These are phyloP conservation scores for Hylomyscus alleni DNA, from an alignment of 2,797 vertebrate genomes.

Conservation along the genomic window DNA sequence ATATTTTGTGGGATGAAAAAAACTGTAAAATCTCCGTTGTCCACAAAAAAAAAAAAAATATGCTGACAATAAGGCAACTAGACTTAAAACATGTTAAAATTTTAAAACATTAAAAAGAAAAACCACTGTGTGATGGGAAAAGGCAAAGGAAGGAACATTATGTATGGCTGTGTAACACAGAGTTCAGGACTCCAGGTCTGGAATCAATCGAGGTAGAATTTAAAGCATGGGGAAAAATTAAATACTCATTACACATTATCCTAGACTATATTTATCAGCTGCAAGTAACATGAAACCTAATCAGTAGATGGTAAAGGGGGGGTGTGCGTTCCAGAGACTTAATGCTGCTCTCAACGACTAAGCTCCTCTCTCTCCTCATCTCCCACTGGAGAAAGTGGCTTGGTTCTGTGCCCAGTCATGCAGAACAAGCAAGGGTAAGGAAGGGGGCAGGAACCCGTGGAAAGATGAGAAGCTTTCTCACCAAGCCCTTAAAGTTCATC, in stretches of 20 bases:
- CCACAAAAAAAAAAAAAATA: background rate
- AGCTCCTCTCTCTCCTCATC: background rate
- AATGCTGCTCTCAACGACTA: background rate
- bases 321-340: background rate
- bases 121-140: background rate
- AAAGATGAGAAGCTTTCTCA: background rate
- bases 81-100: background rate
- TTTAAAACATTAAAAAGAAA: background rate
- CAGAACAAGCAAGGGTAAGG: background rate
- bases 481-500: background rate
- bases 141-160: background rate
- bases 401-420: background rate
- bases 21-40: background rate
- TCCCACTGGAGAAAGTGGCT: background rate
- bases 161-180: background rate
- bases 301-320: background rate
- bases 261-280: background rate
- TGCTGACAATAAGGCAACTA: background rate
- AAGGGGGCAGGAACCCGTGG: too few relatives aligned
- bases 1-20: background rate
- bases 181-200: background rate
- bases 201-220: background rate
- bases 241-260: background rate
- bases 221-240: background rate
- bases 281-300: background rate